Evolutionary conservation across 2,797 vertebrate genomes (phyloP), one percentile per base, ranked within the genome.

Genomic region (Glyptemys insculpta): DNA sequence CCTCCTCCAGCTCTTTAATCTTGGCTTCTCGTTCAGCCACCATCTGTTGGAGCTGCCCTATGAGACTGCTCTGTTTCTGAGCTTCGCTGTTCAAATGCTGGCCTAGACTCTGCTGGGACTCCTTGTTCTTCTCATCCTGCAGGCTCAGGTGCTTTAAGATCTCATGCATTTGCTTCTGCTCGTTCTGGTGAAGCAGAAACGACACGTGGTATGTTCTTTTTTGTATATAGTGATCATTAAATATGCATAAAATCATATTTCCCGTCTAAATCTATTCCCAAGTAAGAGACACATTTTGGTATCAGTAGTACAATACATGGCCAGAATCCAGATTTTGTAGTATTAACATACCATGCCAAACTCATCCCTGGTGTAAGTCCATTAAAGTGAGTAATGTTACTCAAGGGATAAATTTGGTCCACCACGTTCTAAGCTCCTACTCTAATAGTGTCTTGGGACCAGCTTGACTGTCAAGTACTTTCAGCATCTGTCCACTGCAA

Each of bases 91-190:
- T 97, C 59, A 97, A 95, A 86, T 97, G 97, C 18, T 97, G 97
- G 72, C 88, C 98, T 49, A 91, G 56, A 23, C 21, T 91, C 56
- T 97, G 97, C 92, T 96, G 97, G 56, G 92, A 91, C 2, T 96
- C 97, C 54, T 97, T 97, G 7, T 47, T 96, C 90, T 97, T 97
- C 31, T 91, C 88, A 0, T 98, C 98, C 91, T 99, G 98, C 82
- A 98, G 98, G 92, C 98, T 98, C 93, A 99, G 97, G 50, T 86
- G 97, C 81, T 93, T 97, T 85, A 99, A 91, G 68, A 98, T 97
- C 59, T 98, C 98, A 96, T 99, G 99, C 95, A 99, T 98, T 97
- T 99, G 98, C 65, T 97, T 98, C 97, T 99, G 99, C 96, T 99
- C 99, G 91, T 97, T 98, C 99, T 99, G 98, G 53, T 19, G 49